Evolutionary conservation across 1,140 invertebrate genomes (phyloP).

Genomic region (Aphelenchoides besseyi): DNA sequence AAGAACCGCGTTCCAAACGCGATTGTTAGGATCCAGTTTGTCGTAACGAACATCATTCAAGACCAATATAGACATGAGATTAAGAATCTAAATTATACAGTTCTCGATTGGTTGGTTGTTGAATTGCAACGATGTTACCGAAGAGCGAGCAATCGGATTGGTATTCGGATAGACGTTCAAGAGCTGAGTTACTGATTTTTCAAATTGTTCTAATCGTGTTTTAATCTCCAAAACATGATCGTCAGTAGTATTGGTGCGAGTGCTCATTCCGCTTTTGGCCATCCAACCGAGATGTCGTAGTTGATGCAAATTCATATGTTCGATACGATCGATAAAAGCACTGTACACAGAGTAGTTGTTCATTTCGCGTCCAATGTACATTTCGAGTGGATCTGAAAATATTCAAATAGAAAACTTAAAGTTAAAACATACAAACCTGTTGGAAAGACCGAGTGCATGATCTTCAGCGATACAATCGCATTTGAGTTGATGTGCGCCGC

Average conservation of each 20-base stretch:
- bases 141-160: background rate
- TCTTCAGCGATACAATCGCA: conserved; percentile 7
- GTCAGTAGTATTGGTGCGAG: background rate
- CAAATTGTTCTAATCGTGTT: conserved; percentile 17
- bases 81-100: conserved; percentile 1
- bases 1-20: background rate
- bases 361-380: conserved; percentile 6
- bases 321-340: conserved; percentile 15
- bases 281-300: conserved; percentile 6
- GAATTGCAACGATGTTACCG: background rate
- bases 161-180: conserved; percentile 15
- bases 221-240: conserved; percentile 9
- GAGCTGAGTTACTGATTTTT: conserved; percentile 7
- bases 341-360: conserved; percentile 15
- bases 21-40: conserved; percentile 18
- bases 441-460: background rate
- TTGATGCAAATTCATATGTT: conserved; percentile 14
- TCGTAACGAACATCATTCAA: conserved; percentile 19
- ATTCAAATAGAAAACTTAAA: conserved; percentile 19
- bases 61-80: background rate
- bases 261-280: background rate
- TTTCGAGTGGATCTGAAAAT: conserved; percentile 19
- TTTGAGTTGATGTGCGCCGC: conserved; percentile 18
- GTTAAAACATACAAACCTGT: no score
- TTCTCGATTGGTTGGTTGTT: no score